Conservation (phyloP, 1,140 invertebrate genomes). For the Leptopilina boulardi region DNA sequence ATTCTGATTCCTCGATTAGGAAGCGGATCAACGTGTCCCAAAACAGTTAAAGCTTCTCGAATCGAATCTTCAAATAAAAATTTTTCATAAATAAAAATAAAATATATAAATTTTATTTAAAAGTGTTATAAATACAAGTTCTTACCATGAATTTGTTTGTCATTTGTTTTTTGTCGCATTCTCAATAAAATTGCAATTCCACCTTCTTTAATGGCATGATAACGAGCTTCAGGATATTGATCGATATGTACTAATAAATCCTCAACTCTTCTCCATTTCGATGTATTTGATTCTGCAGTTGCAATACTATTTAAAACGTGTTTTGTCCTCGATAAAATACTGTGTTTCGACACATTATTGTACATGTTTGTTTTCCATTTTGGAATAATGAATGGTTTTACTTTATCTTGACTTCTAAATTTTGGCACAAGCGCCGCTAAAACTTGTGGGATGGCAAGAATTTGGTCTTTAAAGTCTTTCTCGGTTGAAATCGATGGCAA, state of each 20-base stretch:
- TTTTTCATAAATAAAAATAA: constrained; percentile 1
- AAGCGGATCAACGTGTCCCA: constrained; percentile 85
- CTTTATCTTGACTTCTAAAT: constrained; percentile 60
- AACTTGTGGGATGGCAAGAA: constrained; percentile 64
- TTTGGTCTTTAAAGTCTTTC: constrained; percentile 50
- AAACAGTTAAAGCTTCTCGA: constrained; percentile 82
- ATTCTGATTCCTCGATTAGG: constrained; percentile 87
- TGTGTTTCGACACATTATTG: constrained; percentile 74
- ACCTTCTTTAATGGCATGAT: constrained; percentile 83
- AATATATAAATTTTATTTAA: constrained; percentile 30
- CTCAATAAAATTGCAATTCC: constrained; percentile 80
- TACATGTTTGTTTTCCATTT: constrained; percentile 73
- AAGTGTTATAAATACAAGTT: constrained; percentile 17
- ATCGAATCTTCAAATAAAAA: constrained; percentile 63
- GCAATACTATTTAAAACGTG: constrained; percentile 82
- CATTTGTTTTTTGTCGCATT: constrained; percentile 66
- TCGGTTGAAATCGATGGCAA: neutral
- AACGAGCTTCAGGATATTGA: constrained; percentile 83
- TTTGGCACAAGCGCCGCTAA: constrained; percentile 66
- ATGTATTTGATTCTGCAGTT: constrained; percentile 78
- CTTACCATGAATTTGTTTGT: constrained; percentile 71
- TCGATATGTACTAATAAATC: constrained; percentile 83
- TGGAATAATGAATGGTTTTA: constrained; percentile 56
- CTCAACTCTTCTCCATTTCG: constrained; percentile 79
- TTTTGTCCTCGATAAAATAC: constrained; percentile 80